These are phyloP conservation scores for Serripes groenlandicus DNA, from an alignment of 2,888 invertebrate genomes.

Conservation along the genomic window DNA sequence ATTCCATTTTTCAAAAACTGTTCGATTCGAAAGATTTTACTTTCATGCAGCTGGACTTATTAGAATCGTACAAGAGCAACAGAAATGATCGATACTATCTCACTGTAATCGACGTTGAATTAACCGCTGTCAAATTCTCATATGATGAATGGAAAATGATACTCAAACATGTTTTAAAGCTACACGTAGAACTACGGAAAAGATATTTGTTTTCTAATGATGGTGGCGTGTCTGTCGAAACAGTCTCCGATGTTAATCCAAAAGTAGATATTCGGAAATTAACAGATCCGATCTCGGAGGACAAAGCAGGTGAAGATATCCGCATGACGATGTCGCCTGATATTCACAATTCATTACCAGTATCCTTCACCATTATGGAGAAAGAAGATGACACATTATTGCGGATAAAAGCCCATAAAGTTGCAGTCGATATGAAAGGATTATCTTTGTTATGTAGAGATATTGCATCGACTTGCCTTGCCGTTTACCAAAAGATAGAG, in stretches of 20 bases:
- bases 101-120: conserved; percentile 1
- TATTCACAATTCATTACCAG: not conserved
- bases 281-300: not conserved
- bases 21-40: conserved; percentile 9
- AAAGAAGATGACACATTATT: not conserved
- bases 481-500: not conserved
- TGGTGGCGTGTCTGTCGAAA: conserved; percentile 2
- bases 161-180: conserved; percentile 15
- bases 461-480: not conserved
- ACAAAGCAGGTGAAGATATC: not conserved
- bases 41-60: conserved; percentile 20
- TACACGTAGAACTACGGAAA: conserved; percentile 10
- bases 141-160: conserved; percentile 8
- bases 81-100: conserved; percentile 7
- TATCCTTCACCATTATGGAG: not conserved
- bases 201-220: not conserved
- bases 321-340: not conserved
- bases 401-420: conserved; percentile 12
- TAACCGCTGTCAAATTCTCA: not conserved
- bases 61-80: not conserved
- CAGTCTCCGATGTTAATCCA: not conserved
- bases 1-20: not conserved
- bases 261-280: not conserved
- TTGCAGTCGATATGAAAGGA: conserved; percentile 6
- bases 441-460: conserved; percentile 7